phyloP scores from a whole-genome alignment of 2,113 vertebrate genomes.

The Epinephelus lanceolatus region DNA sequence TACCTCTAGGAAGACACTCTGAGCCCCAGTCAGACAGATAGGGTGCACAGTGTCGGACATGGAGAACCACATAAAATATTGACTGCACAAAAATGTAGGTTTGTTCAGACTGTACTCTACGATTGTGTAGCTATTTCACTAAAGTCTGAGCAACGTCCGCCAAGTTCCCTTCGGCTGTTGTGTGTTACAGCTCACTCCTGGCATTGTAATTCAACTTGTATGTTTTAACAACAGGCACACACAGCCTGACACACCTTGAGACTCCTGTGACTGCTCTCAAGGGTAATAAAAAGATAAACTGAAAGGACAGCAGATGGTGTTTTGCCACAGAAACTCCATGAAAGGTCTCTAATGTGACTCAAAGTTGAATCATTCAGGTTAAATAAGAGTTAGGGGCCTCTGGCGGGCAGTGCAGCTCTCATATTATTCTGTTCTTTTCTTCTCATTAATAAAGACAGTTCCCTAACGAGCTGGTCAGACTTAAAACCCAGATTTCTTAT shows the following conservation, averaged over 20 bases:
- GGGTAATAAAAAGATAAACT: constrained; percentile 52
- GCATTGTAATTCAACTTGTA: constrained; percentile 55
- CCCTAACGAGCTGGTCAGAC: constrained; percentile 45
- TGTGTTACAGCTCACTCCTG: constrained; percentile 39
- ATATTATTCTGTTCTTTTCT: constrained; percentile 44
- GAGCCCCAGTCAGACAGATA: constrained; percentile 47
- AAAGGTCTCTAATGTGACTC: constrained; percentile 51
- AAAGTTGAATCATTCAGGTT: constrained; percentile 34
- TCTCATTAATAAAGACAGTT: constrained; percentile 58
- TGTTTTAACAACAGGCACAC: constrained; percentile 39
- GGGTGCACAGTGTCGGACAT: constrained; percentile 42
- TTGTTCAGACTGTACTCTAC: constrained; percentile 39
- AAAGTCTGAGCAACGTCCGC: constrained; percentile 47
- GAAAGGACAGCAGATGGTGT: constrained; percentile 57
- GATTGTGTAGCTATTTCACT: constrained; percentile 49
- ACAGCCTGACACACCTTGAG: constrained; percentile 30
- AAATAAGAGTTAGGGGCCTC: constrained; percentile 48
- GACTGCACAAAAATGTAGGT: constrained; percentile 41
- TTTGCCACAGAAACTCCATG: constrained; percentile 28
- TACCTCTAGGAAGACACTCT: constrained; percentile 53
- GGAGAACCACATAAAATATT: constrained; percentile 63
- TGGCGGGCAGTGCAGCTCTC: constrained; percentile 12
- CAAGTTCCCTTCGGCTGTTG: constrained; percentile 29
- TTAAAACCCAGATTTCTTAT: constrained; percentile 31
- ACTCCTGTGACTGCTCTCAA: constrained; percentile 45